phyloP scores from a whole-genome alignment of 2,888 invertebrate species.

The Eupithecia subumbrata region DNA sequence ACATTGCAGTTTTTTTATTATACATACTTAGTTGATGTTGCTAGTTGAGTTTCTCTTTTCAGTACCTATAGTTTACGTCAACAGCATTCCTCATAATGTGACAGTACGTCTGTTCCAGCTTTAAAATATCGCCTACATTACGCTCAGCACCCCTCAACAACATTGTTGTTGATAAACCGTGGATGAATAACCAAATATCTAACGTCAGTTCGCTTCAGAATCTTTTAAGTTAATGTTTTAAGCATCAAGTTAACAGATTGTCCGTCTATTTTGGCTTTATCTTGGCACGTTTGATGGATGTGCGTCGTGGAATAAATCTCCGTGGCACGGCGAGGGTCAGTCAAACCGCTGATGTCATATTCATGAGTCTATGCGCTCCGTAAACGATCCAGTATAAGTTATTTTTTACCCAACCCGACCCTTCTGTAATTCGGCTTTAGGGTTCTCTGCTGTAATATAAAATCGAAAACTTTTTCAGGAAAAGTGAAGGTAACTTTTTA shows the following conservation, averaged over 20 bases:
- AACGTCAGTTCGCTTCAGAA: not conserved
- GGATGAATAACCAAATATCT: not conserved
- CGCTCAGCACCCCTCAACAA: not conserved
- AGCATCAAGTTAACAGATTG: constrained; percentile 1
- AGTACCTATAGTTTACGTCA: not conserved
- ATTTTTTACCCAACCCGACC: constrained; percentile 50
- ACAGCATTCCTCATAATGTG: not conserved
- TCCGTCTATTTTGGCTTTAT: constrained; percentile 17
- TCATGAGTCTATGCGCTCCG: constrained; percentile 63
- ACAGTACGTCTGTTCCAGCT: not conserved
- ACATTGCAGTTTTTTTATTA: too few relatives aligned
- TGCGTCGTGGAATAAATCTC: constrained; percentile 69
- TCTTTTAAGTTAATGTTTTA: not conserved
- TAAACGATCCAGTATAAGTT: constrained; percentile 59
- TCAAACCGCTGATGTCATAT: constrained; percentile 76
- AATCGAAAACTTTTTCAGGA: constrained; percentile 9
- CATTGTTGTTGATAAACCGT: not conserved
- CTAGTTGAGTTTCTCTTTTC: not conserved
- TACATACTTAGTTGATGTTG: too few relatives aligned
- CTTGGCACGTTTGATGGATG: constrained; percentile 66
- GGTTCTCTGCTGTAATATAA: constrained; percentile 9
- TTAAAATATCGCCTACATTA: not conserved
- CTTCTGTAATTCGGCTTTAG: constrained; percentile 57
- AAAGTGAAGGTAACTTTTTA: constrained; percentile 15
- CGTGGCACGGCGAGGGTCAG: constrained; percentile 62